phyloP scores from a whole-genome alignment of 2,888 invertebrate genomes.

The Meloe dianella region DNA sequence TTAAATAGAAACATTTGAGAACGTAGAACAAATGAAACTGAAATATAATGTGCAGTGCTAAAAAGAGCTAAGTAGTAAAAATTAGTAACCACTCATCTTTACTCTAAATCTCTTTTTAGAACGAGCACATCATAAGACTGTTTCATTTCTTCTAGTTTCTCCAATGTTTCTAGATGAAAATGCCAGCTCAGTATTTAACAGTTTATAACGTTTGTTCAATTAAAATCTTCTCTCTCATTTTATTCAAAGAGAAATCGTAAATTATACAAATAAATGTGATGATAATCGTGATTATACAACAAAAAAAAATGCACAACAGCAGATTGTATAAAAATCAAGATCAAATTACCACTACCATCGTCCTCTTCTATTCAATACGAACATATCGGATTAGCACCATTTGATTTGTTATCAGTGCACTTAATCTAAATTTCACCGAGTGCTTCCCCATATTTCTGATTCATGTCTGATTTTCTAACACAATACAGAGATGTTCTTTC shows the following conservation, averaged over 20 bases:
- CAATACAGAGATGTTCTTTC: too few species aligned
- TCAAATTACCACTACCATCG: slow-evolving; percentile 47
- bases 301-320: slow-evolving; percentile 45
- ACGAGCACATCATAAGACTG: too few species aligned
- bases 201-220: too few species aligned
- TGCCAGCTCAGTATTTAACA: too few species aligned
- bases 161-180: too few species aligned
- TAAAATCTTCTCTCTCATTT: not conserved
- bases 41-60: too few species aligned
- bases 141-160: too few species aligned
- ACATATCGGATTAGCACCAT: slow-evolving; percentile 48
- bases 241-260: not conserved
- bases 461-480: not conserved
- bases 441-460: not conserved
- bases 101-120: too few species aligned
- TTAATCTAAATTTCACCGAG: slow-evolving; percentile 42
- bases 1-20: too few species aligned
- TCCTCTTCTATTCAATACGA: slow-evolving; percentile 38
- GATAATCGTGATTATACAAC: slow-evolving; percentile 41
- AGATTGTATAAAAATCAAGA: slow-evolving; percentile 40
- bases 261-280: slow-evolving; percentile 2
- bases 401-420: slow-evolving; percentile 46
- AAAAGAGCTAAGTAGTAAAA: too few species aligned
- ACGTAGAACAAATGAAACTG: too few species aligned
- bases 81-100: too few species aligned